A percentile compares a stretch with the other conserved stretches of the same genome.
phyloP scores from a whole-genome alignment of 1,140 invertebrate genomes.

The Drosophila asahinai region DNA sequence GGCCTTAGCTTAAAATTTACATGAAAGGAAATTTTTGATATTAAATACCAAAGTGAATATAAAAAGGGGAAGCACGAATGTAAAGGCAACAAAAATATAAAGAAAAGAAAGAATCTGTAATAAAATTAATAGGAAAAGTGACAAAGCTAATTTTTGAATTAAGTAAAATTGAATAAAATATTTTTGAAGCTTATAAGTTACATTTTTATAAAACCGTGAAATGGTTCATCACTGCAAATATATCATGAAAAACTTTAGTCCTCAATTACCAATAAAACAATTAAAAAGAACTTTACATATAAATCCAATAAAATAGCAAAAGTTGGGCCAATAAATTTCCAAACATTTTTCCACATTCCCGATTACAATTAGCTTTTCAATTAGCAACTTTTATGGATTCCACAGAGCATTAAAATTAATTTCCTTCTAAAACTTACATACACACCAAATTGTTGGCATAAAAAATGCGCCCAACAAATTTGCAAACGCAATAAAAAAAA shows the following conservation, averaged over 20 bases:
- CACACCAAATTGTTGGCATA: constrained; percentile 4
- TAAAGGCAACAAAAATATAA: too few relatives aligned
- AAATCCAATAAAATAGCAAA: constrained; percentile 9
- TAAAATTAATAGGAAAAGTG: neutral
- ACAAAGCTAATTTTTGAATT: neutral
- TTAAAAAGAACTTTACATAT: neutral
- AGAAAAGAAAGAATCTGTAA: neutral
- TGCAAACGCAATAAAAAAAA: constrained; percentile 34
- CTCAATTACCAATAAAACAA: neutral
- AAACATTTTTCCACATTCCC: neutral
- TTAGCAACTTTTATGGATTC: constrained; percentile 38
- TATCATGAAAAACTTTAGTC: neutral
- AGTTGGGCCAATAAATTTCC: neutral
- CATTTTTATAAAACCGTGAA: too few relatives aligned
- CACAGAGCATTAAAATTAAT: constrained; percentile 44
- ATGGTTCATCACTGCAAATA: too few relatives aligned
- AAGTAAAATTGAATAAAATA: too few relatives aligned
- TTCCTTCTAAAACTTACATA: constrained; percentile 43
- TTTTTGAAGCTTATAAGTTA: too few relatives aligned
- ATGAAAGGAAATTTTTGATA: neutral
- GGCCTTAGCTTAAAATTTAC: constrained; percentile 5
- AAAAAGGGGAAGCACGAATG: neutral
- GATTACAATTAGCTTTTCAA: constrained; percentile 37
- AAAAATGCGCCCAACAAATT: constrained; percentile 1
- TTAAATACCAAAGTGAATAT: neutral